Percentiles rank a stretch among this genome's conserved stretches.
Conservation (phyloP, 2,113 vertebrate species). For the Xyliphius kryptos region DNA sequence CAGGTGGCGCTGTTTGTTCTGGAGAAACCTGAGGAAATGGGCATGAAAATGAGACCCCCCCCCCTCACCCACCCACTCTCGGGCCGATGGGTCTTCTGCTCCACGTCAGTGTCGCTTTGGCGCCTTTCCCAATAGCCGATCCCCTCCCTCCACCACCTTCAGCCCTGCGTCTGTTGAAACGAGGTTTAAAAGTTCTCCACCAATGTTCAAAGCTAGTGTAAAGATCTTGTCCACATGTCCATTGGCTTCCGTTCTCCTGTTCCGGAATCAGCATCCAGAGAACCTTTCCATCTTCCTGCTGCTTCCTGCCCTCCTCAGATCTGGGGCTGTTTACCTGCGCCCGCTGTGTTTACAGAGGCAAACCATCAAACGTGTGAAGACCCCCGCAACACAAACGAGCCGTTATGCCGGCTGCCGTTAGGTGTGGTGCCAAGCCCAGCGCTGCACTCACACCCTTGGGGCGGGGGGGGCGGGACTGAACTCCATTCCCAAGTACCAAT, state of each 20-base stretch:
- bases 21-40: constrained; percentile 62
- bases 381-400: constrained; percentile 46
- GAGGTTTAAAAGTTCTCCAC: background rate
- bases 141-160: constrained; percentile 35
- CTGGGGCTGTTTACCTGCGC: constrained; percentile 52
- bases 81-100: constrained; percentile 54
- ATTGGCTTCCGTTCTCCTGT: no score
- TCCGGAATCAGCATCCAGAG: no score
- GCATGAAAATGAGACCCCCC: constrained; percentile 65
- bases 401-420: constrained; percentile 14
- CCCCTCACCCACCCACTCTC: background rate
- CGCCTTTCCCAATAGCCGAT: constrained; percentile 49
- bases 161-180: background rate
- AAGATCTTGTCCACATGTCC: no score
- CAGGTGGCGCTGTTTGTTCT: constrained; percentile 62
- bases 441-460: no score
- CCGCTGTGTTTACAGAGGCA: constrained; percentile 54
- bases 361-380: constrained; percentile 47
- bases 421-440: no score
- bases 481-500: no score
- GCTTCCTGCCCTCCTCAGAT: background rate
- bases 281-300: no score
- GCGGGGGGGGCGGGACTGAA: no score
- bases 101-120: constrained; percentile 51
- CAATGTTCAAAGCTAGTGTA: no score